Percentiles rank a stretch among this genome's conserved stretches.
Evolutionary conservation across 30 jellyfish, hydroid and myxozoan genomes (phyloP).

Genomic region (Pseudorhiza aurosa): DNA sequence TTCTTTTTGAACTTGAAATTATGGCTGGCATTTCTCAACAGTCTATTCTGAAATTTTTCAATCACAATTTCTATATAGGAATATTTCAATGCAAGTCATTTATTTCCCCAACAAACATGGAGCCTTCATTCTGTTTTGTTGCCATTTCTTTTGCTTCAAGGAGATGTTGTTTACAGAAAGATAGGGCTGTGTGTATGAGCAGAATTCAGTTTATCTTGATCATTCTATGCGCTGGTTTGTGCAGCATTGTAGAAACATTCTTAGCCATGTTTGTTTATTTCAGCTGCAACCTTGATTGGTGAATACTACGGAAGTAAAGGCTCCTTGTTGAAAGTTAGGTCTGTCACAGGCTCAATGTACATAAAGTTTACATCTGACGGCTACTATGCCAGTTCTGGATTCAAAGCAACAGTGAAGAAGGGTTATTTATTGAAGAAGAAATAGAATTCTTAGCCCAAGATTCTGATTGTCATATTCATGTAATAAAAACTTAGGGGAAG

Average conservation of each 20-base stretch:
- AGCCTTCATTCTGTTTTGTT: too few species aligned
- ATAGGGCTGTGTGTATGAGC: not conserved
- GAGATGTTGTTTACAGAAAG: not conserved
- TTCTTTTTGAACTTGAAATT: too few species aligned
- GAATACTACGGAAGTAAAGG: conserved; percentile 82
- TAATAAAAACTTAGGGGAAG: not conserved
- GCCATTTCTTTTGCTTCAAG: too few species aligned
- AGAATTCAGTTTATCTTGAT: too few species aligned
- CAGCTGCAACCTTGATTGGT: conserved; percentile 71
- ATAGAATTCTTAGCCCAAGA: too few species aligned
- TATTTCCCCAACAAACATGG: too few species aligned
- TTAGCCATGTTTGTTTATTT: not conserved
- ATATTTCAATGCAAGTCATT: too few species aligned
- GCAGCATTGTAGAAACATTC: not conserved
- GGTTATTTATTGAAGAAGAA: not conserved
- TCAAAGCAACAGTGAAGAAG: conserved; percentile 70
- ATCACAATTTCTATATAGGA: too few species aligned
- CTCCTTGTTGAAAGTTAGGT: conserved; percentile 59
- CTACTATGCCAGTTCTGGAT: conserved; percentile 62
- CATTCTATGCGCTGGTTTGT: too few species aligned
- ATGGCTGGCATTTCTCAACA: too few species aligned
- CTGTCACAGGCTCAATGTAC: conserved; percentile 80
- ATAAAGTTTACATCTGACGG: conserved; percentile 76
- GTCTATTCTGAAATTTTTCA: too few species aligned
- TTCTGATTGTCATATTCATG: too few species aligned